Percentiles rank a stretch among this genome's conserved stretches.
Conservation (phyloP, 2,113 vertebrate genomes). For the Oryzias javanicus region DNA sequence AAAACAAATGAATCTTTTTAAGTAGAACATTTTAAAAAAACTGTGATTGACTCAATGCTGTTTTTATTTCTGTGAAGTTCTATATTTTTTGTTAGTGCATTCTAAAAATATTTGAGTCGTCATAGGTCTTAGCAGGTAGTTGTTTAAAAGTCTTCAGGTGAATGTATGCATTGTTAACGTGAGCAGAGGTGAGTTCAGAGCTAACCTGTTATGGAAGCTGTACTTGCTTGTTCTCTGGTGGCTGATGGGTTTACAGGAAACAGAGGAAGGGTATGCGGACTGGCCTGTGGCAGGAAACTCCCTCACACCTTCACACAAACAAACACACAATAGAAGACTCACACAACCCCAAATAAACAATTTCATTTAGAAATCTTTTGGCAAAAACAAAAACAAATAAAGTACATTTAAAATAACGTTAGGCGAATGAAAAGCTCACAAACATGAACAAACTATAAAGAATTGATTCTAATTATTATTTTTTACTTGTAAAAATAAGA, state of each 20-base stretch:
- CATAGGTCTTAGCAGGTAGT: no score
- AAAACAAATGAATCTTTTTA: no score
- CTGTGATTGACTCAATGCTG: no score
- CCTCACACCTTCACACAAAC: conserved; percentile 76
- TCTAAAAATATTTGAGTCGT: no score
- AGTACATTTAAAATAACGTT: no score
- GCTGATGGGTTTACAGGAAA: conserved; percentile 85
- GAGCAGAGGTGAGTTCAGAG: background rate
- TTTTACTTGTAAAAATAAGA: no score
- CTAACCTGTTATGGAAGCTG: conserved; percentile 96
- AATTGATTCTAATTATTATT: no score
- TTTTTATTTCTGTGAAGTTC: no score
- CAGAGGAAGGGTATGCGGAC: conserved; percentile 77
- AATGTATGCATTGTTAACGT: background rate
- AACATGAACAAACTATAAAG: no score
- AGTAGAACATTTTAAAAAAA: no score
- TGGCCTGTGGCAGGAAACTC: conserved; percentile 78
- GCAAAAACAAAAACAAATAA: background rate
- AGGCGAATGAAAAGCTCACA: no score
- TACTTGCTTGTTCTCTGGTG: conserved; percentile 90
- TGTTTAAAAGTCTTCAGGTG: background rate
- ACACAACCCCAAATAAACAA: background rate
- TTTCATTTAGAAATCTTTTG: background rate
- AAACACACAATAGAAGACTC: conserved; percentile 12
- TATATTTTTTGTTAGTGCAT: no score